Evolutionary conservation across 2,888 invertebrate genomes (phyloP).

Genomic region (Amorpha juglandis): DNA sequence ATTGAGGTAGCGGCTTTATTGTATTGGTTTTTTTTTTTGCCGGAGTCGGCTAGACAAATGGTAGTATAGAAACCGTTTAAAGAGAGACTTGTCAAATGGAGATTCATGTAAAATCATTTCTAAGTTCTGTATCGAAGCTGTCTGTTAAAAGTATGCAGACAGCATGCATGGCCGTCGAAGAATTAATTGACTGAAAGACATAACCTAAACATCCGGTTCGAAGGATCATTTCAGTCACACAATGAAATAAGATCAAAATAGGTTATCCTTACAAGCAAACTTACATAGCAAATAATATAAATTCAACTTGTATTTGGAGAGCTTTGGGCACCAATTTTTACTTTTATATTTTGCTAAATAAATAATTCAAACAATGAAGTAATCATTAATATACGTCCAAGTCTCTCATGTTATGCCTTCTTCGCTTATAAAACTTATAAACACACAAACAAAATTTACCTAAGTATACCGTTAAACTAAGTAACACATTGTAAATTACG

Average conservation of each 20-base stretch:
- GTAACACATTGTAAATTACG: neutral
- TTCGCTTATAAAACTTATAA: conserved; percentile 1
- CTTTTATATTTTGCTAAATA: neutral
- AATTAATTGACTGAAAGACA: neutral
- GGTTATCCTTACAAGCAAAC: too few relatives aligned
- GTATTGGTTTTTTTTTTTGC: neutral
- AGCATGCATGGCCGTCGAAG: too few relatives aligned
- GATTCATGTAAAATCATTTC: too few relatives aligned
- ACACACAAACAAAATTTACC: conserved; percentile 10
- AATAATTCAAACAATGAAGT: neutral
- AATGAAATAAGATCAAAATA: neutral
- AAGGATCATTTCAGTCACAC: neutral
- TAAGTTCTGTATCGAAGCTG: too few relatives aligned
- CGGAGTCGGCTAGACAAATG: too few relatives aligned
- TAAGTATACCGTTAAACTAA: neutral
- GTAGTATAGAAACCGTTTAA: neutral
- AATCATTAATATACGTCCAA: neutral
- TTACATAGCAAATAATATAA: neutral
- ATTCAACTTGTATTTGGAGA: neutral
- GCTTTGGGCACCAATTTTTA: neutral
- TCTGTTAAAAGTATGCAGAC: too few relatives aligned
- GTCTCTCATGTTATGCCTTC: neutral
- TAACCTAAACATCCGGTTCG: neutral
- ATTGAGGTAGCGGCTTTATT: too few relatives aligned
- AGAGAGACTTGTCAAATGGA: conserved; percentile 1